Base-by-base conservation (phyloP, 2,113 vertebrate genomes). In the Nesogale talazaci region DNA sequence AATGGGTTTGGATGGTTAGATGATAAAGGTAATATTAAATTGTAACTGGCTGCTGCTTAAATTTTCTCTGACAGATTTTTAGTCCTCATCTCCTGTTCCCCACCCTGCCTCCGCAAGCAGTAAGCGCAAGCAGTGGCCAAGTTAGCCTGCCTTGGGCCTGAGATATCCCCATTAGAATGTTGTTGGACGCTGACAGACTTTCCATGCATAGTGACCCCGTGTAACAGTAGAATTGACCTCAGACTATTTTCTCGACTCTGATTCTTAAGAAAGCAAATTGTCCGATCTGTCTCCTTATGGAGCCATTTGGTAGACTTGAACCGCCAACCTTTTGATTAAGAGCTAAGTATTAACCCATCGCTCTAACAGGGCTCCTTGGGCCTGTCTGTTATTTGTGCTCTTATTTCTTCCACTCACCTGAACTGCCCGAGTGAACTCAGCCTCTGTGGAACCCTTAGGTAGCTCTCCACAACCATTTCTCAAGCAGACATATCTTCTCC, bases 81-180 rank as follows among this genome's bases (percentile, higher is more conserved):
- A 36, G 57, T 86, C 17, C n/a, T n/a, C 46, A 52, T 52, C 14
- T 52, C 46, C 46, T 52, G 46, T 52, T 52, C 46, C 14, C 19
- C 4, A 38, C 17, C 5, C 5, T 52, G n/a, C n/a, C 70, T 78
- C 40, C 46, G 36, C 31, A 52, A 42, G 8, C 72, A 61, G 17
- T 34, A 63, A 52, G 23, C 65, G 91, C 61, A 77, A 23, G 29
- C 76, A 76, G 46, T 40, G 3, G 3, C 15, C 70, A 23, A 67
- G 27, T 74, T 65, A 52, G 86, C 87, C 81, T 69, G 36, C 72
- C 29, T 88, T 80, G 83, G 88, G 40, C 11, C 23, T 87, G 69
- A 84, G 52, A 16, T 19, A 78, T 91, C 8, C 34, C 70, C 22
- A 34, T 22, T 72, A 72, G 34, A 72, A 38, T 72, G 70, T 34